Evolutionary conservation across 2,113 vertebrate genomes (phyloP).

Genomic region (Halichoerus grypus): DNA sequence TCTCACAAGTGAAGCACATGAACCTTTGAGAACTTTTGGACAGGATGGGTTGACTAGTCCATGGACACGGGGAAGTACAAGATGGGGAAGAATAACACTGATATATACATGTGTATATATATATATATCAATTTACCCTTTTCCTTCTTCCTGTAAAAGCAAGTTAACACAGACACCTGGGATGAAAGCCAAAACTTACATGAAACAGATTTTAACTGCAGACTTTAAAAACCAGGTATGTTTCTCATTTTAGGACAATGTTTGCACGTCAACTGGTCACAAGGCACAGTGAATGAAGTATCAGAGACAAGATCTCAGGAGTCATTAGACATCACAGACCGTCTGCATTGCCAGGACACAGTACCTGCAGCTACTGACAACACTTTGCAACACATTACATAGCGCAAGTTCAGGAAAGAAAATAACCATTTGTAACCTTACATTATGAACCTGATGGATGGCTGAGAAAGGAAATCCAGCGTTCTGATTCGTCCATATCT

Average conservation of each 20-base stretch:
- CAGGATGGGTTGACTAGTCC: constrained; percentile 51
- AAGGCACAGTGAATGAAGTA: constrained; percentile 79
- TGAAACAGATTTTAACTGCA: constrained; percentile 30
- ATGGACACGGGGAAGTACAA: constrained; percentile 75
- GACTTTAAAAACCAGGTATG: constrained; percentile 71
- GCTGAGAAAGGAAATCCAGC: constrained; percentile 92
- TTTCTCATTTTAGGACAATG: constrained; percentile 68
- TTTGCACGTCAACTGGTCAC: constrained; percentile 77
- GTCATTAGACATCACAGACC: constrained; percentile 73
- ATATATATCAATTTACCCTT: constrained; percentile 79
- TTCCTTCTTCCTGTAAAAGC: constrained; percentile 77
- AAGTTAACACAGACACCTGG: constrained; percentile 74
- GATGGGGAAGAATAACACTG: constrained; percentile 77
- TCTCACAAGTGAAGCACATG: constrained; percentile 49
- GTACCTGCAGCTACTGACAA: constrained; percentile 79
- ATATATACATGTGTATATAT: constrained; percentile 56
- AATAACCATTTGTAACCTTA: constrained; percentile 87
- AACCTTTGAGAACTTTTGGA: constrained; percentile 42
- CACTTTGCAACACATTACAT: constrained; percentile 86
- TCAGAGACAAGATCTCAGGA: constrained; percentile 76
- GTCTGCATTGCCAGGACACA: constrained; percentile 75
- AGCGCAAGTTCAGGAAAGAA: constrained; percentile 83
- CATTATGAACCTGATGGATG: constrained; percentile 92
- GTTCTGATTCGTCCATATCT: constrained; percentile 92
- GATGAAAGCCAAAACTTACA: constrained; percentile 82